phyloP scores from a whole-genome alignment of 2,113 vertebrate species.

The Microtus pennsylvanicus region DNA sequence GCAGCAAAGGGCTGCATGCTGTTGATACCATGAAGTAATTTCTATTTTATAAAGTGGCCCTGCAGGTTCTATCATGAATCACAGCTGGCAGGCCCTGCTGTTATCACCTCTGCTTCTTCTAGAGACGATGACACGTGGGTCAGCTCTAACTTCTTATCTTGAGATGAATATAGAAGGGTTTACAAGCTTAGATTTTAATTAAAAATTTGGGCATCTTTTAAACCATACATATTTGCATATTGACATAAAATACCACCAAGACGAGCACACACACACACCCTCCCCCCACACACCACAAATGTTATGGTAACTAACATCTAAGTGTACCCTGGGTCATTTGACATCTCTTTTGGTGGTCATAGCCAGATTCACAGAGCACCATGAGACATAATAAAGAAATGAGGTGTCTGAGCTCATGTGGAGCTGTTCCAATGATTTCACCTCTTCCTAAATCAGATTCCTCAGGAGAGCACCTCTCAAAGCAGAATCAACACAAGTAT shows the following conservation, averaged over 20 bases:
- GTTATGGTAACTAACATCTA: constrained; percentile 55
- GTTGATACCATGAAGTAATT: rapidly evolving
- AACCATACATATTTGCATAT: not conserved
- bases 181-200: not conserved
- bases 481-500: constrained; percentile 60
- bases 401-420: constrained; percentile 24
- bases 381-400: constrained; percentile 32
- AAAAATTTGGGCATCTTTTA: not conserved
- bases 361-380: constrained; percentile 28
- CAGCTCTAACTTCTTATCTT: not conserved
- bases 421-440: constrained; percentile 34
- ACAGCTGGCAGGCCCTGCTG: not conserved
- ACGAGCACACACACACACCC: constrained; percentile 19
- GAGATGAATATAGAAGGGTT: not conserved
- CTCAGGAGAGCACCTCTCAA: constrained; percentile 63
- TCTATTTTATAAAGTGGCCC: rapidly evolving
- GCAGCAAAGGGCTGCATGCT: rapidly evolving
- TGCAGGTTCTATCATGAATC: rapidly evolving
- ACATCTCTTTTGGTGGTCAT: constrained; percentile 70
- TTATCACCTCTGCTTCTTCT: rapidly evolving
- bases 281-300: constrained; percentile 14
- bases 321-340: not conserved
- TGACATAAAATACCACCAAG: not conserved
- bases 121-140: rapidly evolving
- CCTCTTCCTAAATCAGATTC: constrained; percentile 75